Percentiles rank a stretch among this genome's conserved stretches.
Evolutionary conservation across 2,797 vertebrate species (phyloP).

Genomic region (Galaxias olidus): DNA sequence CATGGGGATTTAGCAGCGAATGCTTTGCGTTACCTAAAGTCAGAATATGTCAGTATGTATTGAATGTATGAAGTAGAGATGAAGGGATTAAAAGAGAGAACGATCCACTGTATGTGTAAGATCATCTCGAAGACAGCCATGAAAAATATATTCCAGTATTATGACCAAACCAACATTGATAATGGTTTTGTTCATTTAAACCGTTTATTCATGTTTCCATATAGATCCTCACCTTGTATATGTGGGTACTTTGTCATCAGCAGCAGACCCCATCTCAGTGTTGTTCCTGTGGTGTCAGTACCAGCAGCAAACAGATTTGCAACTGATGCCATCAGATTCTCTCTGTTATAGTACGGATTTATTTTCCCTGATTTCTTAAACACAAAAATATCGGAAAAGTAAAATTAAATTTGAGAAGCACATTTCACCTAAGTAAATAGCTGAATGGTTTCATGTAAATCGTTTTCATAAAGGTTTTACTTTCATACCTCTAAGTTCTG

Average conservation of each 20-base stretch:
- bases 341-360: constrained; percentile 26
- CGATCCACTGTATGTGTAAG: too few species aligned
- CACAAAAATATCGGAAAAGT: neutral
- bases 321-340: constrained; percentile 29
- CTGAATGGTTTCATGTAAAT: neutral
- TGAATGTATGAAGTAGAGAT: too few species aligned
- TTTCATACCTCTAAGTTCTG: constrained; percentile 10
- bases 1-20: too few species aligned
- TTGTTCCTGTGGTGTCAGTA: constrained; percentile 44
- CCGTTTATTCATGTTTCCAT: neutral
- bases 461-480: too few species aligned
- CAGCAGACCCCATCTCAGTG: constrained; percentile 47
- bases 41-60: too few species aligned
- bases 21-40: too few species aligned
- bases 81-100: too few species aligned
- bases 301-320: constrained; percentile 53
- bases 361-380: constrained; percentile 35
- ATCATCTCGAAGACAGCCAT: too few species aligned
- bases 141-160: too few species aligned
- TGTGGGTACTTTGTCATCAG: constrained; percentile 62
- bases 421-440: neutral
- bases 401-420: neutral
- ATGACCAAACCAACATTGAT: too few species aligned
- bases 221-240: constrained; percentile 43
- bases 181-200: neutral